Evolutionary conservation across 2,797 vertebrate genomes (phyloP).

Genomic region (Diplodus puntazzo): DNA sequence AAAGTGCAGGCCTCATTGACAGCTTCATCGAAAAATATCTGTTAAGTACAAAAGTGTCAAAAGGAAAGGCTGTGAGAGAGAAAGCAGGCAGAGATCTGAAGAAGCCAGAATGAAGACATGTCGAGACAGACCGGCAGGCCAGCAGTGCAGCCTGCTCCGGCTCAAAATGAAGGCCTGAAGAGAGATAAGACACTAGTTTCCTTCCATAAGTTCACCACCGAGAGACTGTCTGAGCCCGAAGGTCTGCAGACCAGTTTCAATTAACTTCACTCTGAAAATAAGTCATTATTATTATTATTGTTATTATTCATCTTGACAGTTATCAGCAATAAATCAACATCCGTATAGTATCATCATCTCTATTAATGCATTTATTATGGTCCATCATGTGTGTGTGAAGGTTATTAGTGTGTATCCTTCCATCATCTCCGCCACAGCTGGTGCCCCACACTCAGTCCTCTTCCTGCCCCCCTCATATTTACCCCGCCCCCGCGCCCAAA

Average conservation of each 20-base stretch:
- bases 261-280: slow-evolving; percentile 77
- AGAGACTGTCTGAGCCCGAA: slow-evolving; percentile 63
- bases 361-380: slow-evolving; percentile 81
- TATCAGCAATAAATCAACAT: slow-evolving; percentile 82
- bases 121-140: slow-evolving; percentile 70
- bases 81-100: slow-evolving; percentile 77
- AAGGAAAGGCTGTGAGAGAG: slow-evolving; percentile 82
- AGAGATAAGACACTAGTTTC: slow-evolving; percentile 88
- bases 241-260: slow-evolving; percentile 72
- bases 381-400: slow-evolving; percentile 77
- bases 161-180: slow-evolving; percentile 84
- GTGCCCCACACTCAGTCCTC: slow-evolving; percentile 45
- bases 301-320: slow-evolving; percentile 77
- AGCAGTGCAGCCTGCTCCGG: slow-evolving; percentile 50
- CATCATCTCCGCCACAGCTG: slow-evolving; percentile 62
- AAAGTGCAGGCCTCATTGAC: slow-evolving; percentile 88
- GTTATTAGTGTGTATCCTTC: slow-evolving; percentile 79
- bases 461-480: slow-evolving; percentile 25
- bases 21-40: slow-evolving; percentile 88
- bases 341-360: slow-evolving; percentile 83
- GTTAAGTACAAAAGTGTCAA: slow-evolving; percentile 87
- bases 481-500: neutral
- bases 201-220: slow-evolving; percentile 73
- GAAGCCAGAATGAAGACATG: slow-evolving; percentile 80
- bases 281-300: slow-evolving; percentile 77